Conservation (phyloP, 2,888 invertebrate species). For the Troides oblongomaculatus region DNA sequence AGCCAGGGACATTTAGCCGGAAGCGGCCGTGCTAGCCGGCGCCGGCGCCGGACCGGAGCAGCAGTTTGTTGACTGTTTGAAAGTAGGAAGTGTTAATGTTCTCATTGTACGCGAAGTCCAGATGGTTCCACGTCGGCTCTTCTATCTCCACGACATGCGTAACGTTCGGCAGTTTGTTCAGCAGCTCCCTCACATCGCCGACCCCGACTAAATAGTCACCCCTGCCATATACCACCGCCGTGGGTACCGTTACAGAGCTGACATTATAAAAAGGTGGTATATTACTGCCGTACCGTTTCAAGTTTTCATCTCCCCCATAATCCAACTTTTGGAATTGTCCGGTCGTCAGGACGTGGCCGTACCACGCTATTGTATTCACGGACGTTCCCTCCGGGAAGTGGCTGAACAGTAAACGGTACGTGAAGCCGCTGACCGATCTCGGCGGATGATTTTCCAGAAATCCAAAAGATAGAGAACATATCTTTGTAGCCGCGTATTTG, state of each 20-base stretch:
- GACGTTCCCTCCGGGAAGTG: conserved; percentile 62
- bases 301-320: conserved; percentile 51
- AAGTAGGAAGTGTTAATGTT: no score
- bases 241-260: conserved; percentile 49
- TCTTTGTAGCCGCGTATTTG: not conserved
- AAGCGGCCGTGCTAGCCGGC: no score
- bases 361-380: conserved; percentile 51
- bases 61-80: no score
- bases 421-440: conserved; percentile 51
- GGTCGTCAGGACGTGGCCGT: conserved; percentile 52
- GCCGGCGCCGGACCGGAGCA: no score
- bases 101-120: no score
- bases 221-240: conserved; percentile 53
- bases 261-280: conserved; percentile 53
- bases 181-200: no score
- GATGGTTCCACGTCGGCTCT: no score
- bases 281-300: conserved; percentile 47
- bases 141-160: no score
- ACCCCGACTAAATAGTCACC: conserved; percentile 77
- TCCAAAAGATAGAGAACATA: not conserved
- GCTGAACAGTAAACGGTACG: conserved; percentile 44
- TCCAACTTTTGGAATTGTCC: conserved; percentile 54
- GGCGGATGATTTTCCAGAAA: conserved; percentile 29
- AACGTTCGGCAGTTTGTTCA: no score
- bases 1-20: no score